phyloP scores from a whole-genome alignment of 2,888 invertebrate species.

The Metallyticus violacea region DNA sequence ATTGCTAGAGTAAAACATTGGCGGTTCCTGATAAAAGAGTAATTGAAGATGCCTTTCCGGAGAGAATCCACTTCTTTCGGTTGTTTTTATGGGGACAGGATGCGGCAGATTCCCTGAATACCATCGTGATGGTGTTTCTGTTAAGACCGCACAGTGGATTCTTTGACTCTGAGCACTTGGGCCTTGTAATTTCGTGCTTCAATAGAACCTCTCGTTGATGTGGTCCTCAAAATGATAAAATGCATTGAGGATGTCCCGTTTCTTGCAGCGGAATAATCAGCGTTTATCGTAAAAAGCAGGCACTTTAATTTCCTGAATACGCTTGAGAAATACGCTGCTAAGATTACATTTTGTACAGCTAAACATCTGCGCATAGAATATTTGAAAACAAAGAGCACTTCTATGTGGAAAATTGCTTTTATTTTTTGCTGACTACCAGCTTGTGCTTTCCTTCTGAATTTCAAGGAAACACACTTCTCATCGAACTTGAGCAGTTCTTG shows the following conservation, averaged over 20 bases:
- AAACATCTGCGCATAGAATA: too few relatives aligned
- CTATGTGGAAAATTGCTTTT: too few relatives aligned
- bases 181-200: not conserved
- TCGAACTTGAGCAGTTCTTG: too few relatives aligned
- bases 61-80: not conserved
- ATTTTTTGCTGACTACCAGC: too few relatives aligned
- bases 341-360: too few relatives aligned
- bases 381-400: too few relatives aligned
- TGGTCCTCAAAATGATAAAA: not conserved
- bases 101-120: not conserved
- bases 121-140: not conserved
- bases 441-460: too few relatives aligned
- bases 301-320: not conserved
- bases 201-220: not conserved
- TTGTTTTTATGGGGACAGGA: not conserved
- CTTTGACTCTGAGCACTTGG: not conserved
- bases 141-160: not conserved
- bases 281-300: not conserved
- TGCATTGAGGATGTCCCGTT: not conserved
- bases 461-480: too few relatives aligned
- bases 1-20: not conserved
- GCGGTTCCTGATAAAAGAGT: not conserved
- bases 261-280: not conserved
- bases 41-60: not conserved
- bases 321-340: not conserved